Percentiles rank a stretch among this genome's conserved stretches.
Conservation (phyloP, 2,113 vertebrate genomes). For the Sula dactylatra region DNA sequence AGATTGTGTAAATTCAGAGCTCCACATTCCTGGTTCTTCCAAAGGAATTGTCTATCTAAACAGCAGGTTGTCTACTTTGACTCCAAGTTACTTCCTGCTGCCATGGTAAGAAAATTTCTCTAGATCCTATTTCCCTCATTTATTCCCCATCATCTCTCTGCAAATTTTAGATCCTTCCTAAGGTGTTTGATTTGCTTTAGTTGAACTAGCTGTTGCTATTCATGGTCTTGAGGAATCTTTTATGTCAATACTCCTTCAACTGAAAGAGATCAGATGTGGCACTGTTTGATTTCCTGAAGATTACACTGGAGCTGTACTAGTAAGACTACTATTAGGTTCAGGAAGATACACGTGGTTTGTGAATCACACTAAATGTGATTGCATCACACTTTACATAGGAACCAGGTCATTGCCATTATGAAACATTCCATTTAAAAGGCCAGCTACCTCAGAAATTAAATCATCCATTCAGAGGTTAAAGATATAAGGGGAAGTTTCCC, state of each 20-base stretch:
- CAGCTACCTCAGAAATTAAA: background rate
- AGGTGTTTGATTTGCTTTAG: background rate
- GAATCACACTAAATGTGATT: background rate
- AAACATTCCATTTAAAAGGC: background rate
- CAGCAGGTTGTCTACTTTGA: background rate
- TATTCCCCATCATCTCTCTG: background rate
- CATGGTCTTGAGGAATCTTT: background rate
- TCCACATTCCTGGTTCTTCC: background rate
- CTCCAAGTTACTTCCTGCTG: background rate
- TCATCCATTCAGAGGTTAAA: background rate
- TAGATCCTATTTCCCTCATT: background rate
- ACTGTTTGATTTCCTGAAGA: background rate
- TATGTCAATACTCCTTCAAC: background rate
- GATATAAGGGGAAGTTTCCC: background rate
- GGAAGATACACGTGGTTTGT: background rate
- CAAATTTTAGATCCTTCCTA: background rate
- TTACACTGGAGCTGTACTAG: background rate
- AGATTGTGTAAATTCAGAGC: background rate
- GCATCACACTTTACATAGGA: background rate
- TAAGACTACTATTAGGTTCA: background rate
- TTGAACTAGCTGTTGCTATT: background rate
- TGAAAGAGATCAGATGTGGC: background rate
- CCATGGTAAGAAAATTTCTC: background rate
- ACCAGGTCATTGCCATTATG: background rate
- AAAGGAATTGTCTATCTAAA: background rate